phyloP scores from a whole-genome alignment of 1,140 invertebrate genomes.

The Magallana angulata region DNA sequence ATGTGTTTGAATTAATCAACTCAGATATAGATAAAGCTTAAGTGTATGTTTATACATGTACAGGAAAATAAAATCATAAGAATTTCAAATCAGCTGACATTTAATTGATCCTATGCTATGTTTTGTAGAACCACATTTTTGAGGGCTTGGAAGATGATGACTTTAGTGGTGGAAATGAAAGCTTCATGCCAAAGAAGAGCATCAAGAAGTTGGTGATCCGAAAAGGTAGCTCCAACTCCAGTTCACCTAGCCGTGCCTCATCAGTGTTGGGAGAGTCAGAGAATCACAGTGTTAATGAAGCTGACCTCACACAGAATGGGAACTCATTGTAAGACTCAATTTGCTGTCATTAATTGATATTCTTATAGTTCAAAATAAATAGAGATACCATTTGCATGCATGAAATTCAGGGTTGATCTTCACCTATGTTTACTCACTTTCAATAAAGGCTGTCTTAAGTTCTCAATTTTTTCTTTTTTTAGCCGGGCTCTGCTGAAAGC shows the following conservation, averaged over 20 bases:
- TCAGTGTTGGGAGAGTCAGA: conserved; percentile 62
- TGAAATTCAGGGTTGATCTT: background rate
- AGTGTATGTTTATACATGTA: no score
- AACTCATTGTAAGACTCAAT: conserved; percentile 3
- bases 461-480: background rate
- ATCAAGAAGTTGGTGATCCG: conserved; percentile 81
- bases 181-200: conserved; percentile 81
- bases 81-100: no score
- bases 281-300: conserved; percentile 39
- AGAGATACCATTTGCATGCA: background rate
- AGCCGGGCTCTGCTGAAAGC: no score
- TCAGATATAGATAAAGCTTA: no score
- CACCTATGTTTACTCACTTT: no score
- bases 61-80: no score
- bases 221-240: conserved; percentile 63
- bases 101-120: background rate
- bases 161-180: conserved; percentile 76
- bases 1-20: background rate
- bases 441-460: background rate
- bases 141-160: conserved; percentile 82
- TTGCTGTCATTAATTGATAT: background rate
- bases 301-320: conserved; percentile 30
- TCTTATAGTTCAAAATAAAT: background rate
- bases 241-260: conserved; percentile 60
- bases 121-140: conserved; percentile 80